Evolutionary conservation across 1,140 invertebrate species (phyloP), one percentile per base, ranked within the genome.

Genomic region (Diabrotica undecimpunctata): DNA sequence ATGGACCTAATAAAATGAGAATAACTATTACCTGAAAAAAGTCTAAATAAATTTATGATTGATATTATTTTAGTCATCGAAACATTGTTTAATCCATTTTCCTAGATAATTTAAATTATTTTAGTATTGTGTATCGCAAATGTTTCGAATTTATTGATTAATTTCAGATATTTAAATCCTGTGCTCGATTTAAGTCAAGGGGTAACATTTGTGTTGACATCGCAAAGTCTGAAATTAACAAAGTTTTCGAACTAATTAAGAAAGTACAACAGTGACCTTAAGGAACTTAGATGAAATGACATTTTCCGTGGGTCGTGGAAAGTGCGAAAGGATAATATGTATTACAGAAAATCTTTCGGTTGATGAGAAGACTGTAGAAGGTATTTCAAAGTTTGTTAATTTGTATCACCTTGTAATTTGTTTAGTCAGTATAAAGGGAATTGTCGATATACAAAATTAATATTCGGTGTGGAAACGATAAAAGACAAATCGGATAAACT

Each of bases 191-290:
- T 46, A 10, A 46, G 41, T n/a, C 41, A n/a, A 46, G n/a, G n/a
- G 41, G 41, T 6, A 46, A 46, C 41, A 46, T 46, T 46, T 46
- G 41, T 46, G 41, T 46, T 46, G 41, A 46, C 41, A 46, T 46
- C 41, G 41, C 41, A 46, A 46, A 46, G 41, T 46, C 41, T 46
- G n/a, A 46, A 46, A 46, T 46, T 46, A 46, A 46, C 41, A 46
- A 46, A 46, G 41, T 46, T 46, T 46, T 46, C 41, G n/a, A 46
- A 46, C 41, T 46, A 46, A 46, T 46, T 46, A 46, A 46, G 41
- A 46, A 46, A 46, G 41, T 46, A 46, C 41, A 46, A 46, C 41
- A 46, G 41, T 46, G 41, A 46, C 41, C 41, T 46, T 46, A 10
- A 46, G 41, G 41, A 8, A 46, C 41, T 25, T 25, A 25, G 25